Evolutionary conservation across 2,113 vertebrate genomes (phyloP), one percentile per base, ranked within the genome.

Genomic region (Pelobates fuscus): DNA sequence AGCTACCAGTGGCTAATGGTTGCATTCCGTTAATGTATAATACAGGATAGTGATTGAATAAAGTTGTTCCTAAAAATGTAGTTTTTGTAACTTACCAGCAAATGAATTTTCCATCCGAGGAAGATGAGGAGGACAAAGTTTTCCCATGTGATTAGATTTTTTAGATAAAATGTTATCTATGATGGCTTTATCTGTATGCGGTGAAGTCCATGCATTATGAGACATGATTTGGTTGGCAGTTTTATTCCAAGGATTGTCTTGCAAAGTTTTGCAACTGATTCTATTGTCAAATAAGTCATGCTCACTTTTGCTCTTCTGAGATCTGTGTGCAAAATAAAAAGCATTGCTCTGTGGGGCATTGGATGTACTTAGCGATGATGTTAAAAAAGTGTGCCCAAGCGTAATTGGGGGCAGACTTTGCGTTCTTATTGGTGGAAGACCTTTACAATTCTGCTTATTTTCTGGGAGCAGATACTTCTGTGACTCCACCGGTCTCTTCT

Each of bases 321-420:
- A 92, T 41, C 77, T 80, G 32, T 86, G 85, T 57, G 88, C 80
- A 10, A 87, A 84, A 32, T 84, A 78, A 30, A 84, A 84, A 32
- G 67, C 66, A 57, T 78, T 79, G 54, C 78, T 84, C 27, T 82
- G 77, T 23, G 67, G 58, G 15, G 77, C 77, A 8, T 83, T 84
- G 69, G 88, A 79, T 0, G 32, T 65, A 25, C 79, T 63, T 5
- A 78, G 84, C 10, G 85, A 87, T 32, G 81, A 68, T 18, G 85
- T 84, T 74, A 92, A 80, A 79, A 92, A 89, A 64, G 86, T 85
- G 71, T 76, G 87, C 55, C 86, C 89, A 4, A 69, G 73, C 41
- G 88, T 90, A 60, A 95, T 87, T 37, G 92, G 93, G 1, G 94
- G 93, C 4, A 96, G 92, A 62, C 89, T 93, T 80, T 93, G 92